Evolutionary conservation across 2,113 vertebrate genomes (phyloP).

Genomic region (Odontesthes bonariensis): DNA sequence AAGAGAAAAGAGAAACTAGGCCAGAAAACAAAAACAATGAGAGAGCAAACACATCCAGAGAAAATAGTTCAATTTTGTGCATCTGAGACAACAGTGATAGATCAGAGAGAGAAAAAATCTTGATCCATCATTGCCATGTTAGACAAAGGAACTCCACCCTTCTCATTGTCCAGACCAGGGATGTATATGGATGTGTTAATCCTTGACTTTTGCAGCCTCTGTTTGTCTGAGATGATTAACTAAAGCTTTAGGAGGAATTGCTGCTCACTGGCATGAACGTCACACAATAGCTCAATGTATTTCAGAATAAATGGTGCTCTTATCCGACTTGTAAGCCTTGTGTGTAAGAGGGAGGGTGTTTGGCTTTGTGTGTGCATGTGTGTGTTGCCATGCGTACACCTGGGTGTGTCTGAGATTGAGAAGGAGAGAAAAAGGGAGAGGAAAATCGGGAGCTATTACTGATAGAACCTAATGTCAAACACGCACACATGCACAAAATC

Average conservation of each 20-base stretch:
- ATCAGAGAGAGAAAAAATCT: conserved; percentile 47
- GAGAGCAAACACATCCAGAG: conserved; percentile 56
- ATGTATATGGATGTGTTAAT: conserved; percentile 74
- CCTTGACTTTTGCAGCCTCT: conserved; percentile 55
- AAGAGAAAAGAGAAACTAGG: conserved; percentile 25
- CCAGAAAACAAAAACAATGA: conserved; percentile 57
- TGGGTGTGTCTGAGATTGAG: conserved; percentile 71
- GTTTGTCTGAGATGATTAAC: conserved; percentile 77
- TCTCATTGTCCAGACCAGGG: conserved; percentile 50
- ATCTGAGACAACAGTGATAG: conserved; percentile 37
- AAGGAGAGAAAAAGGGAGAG: conserved; percentile 62
- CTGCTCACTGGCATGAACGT: conserved; percentile 68
- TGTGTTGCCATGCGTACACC: conserved; percentile 53
- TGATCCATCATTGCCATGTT: conserved; percentile 69
- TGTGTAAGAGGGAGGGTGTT: conserved; percentile 43
- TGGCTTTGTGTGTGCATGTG: conserved; percentile 35
- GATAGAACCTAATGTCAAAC: conserved; percentile 74
- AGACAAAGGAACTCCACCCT: conserved; percentile 71
- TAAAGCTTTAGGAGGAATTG: conserved; percentile 69
- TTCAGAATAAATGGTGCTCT: conserved; percentile 75
- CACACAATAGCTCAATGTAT: conserved; percentile 76
- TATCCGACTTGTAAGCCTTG: conserved; percentile 68
- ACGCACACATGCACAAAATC: conserved; percentile 9
- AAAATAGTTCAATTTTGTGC: conserved; percentile 44
- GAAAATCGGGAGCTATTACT: conserved; percentile 79